Conservation (phyloP, 2,797 vertebrate genomes). For the Tauraco hartlaubi region DNA sequence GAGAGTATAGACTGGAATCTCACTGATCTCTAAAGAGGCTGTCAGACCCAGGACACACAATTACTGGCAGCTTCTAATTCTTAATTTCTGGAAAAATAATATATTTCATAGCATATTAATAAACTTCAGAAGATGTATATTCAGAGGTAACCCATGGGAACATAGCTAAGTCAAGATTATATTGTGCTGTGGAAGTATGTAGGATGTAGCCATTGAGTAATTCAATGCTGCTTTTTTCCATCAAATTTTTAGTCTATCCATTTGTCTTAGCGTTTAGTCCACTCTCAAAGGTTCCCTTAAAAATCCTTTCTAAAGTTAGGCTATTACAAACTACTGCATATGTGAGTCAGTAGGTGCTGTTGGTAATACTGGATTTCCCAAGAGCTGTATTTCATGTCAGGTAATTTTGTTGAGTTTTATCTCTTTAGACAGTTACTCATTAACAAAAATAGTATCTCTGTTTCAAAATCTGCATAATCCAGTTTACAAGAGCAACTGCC, state of each 20-base stretch:
- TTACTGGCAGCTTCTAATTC: neutral
- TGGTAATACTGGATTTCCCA: neutral
- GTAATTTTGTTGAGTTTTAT: neutral
- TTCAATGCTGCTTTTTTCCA: neutral
- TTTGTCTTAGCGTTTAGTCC: neutral
- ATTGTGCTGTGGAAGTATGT: neutral
- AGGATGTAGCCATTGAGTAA: conserved; percentile 32
- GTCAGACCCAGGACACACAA: neutral
- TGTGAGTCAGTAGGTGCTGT: neutral
- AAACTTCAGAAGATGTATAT: neutral
- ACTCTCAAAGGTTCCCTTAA: neutral
- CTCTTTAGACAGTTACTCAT: neutral
- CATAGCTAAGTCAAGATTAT: conserved; percentile 4
- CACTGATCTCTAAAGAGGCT: neutral
- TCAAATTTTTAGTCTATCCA: neutral
- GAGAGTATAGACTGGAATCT: neutral
- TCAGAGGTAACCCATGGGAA: neutral
- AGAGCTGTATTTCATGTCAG: neutral
- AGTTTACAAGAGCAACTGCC: neutral
- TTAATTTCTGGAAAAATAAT: neutral
- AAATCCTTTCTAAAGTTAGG: neutral
- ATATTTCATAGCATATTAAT: conserved; percentile 1
- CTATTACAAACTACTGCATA: neutral
- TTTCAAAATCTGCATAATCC: neutral
- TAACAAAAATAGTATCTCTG: neutral